Evolutionary conservation across 2,113 vertebrate genomes (phyloP), one percentile per base, ranked within the genome.

Genomic region (Oceanodroma tethys): DNA sequence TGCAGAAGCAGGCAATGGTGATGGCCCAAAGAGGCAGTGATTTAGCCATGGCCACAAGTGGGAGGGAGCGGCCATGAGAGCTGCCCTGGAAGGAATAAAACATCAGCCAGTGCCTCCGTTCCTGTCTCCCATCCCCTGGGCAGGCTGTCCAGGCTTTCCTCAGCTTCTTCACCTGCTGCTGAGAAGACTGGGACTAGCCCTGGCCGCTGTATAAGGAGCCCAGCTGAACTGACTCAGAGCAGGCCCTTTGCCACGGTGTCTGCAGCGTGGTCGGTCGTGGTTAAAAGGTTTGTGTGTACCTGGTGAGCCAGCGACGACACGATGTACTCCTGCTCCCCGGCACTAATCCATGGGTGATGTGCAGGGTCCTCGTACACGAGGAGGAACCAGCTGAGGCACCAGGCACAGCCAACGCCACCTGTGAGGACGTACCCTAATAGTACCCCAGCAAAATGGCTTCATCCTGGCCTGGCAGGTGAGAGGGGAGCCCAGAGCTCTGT

Each of bases 11-110:
- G 43, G 96, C 56, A 30, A 99, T 0, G 63, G 98, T 97, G 85
- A 99, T 98, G 27, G 98, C 97, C 99, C 98, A 99, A 59, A 99
- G 89, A 14, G 98, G 98, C 38, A 97, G 93, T 4, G 98, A 99
- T 48, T 95, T 92, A 47, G 97, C 6, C 97, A 99, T 98, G 62
- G 97, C 71, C 45, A 94, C 32, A 47, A 98, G 11, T 6, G 99
- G 99, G 34, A 99, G 43, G 18, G 97, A 97, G 97, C 95, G 97
- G 95, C 98, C 97, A 26, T 98, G 98, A 79, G 97, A 96, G 30
- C 83, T 94, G 11, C 96, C 98, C 98, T 99, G 95, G 11, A 88
- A 81, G 62, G 60, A 91, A 88, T 53, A 48, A 62, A 34, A 36
- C 17, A 34, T 21, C 13, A 38, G 34, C 48, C 50, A 66, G 59